Conservation (phyloP, 2,797 vertebrate species). For the Adelosebastes latens region DNA sequence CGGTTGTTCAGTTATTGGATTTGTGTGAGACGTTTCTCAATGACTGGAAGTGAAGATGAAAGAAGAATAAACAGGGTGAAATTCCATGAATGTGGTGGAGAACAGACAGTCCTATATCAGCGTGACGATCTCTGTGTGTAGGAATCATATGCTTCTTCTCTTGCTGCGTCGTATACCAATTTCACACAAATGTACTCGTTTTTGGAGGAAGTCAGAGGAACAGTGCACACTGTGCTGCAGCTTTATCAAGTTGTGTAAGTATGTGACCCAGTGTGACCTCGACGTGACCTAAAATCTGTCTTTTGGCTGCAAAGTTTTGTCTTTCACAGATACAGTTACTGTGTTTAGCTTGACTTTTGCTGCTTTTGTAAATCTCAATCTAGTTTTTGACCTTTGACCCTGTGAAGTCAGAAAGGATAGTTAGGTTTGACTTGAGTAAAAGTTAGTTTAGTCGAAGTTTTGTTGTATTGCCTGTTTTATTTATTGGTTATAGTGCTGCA, state of each 20-base stretch:
- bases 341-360: not conserved
- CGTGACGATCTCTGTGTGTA: slow-evolving; percentile 15
- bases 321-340: not conserved
- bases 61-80: slow-evolving; percentile 51
- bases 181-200: slow-evolving; percentile 40
- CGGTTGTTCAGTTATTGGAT: slow-evolving; percentile 74
- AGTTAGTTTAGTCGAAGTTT: not conserved
- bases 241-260: slow-evolving; percentile 7
- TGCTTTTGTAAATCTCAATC: not conserved
- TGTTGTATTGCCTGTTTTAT: not conserved
- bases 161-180: slow-evolving; percentile 14
- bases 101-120: slow-evolving; percentile 56
- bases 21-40: slow-evolving; percentile 66
- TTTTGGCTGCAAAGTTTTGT: not conserved
- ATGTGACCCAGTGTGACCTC: not conserved
- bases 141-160: slow-evolving; percentile 37
- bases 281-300: not conserved
- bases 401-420: not conserved
- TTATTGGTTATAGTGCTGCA: not conserved
- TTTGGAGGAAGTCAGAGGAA: slow-evolving; percentile 38
- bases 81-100: slow-evolving; percentile 49
- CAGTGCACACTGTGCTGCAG: not conserved
- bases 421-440: not conserved
- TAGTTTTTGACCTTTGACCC: rapidly evolving
- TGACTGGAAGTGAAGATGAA: slow-evolving; percentile 70